Evolutionary conservation across 2,113 vertebrate genomes (phyloP), one percentile per base, ranked within the genome.

Genomic region (Apteryx mantelli): DNA sequence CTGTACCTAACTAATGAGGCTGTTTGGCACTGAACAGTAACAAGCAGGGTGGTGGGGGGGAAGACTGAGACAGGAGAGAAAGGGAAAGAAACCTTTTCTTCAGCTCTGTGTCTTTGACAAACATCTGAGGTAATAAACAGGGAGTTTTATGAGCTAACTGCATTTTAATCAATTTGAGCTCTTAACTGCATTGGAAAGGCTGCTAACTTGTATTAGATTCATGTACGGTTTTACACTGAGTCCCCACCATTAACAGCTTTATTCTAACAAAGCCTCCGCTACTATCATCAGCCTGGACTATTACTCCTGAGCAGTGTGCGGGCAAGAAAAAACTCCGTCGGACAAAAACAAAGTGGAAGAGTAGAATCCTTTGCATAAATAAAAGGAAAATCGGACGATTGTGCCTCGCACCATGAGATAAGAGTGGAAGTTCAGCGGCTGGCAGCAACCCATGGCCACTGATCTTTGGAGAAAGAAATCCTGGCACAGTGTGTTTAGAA

Each of bases 151-250:
- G 76, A 90, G 78, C 84, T 93, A 94, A 94, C 58, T 95, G 82
- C 68, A 91, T 96, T 96, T 94, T 94, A 93, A 96, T 95, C 89
- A 96, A 97, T 89, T 82, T 88, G 91, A 71, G 77, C 93, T 89
- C 88, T 86, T 82, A 91, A 90, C 73, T 82, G 46, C 87, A 44
- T 63, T 91, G 86, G 69, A 82, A 82, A 88, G 52, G 86, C 85
- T 92, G 88, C 93, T 96, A 86, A 91, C 91, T 94, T 63, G 28
- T 18, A 55, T 83, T 52, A 82, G 77, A 91, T 55, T 82, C 64
- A 30, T 28, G 52, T 52, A 10, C 13, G 30, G 32, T 56, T 91
- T 90, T 79, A n/a, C 61, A 36, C 30, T 10, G 24, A 18, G 4
- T 68, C 94, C 88, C 78, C 52, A 65, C 46, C 26, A 44, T 26